Evolutionary conservation across 2,797 vertebrate genomes (phyloP).

Genomic region (Apogon talboti): DNA sequence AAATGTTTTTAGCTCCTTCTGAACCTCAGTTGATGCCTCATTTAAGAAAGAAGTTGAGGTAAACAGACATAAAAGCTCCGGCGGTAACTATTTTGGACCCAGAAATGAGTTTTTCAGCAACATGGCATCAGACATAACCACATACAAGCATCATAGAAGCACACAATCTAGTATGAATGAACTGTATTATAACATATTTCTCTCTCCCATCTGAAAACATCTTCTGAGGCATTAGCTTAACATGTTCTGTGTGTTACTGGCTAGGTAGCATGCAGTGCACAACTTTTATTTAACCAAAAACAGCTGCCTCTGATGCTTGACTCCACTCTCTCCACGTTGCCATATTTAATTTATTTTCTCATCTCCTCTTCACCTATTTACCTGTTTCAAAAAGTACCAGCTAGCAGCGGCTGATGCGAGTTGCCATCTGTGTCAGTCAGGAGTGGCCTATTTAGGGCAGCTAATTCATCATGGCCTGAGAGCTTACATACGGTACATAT

Average conservation of each 20-base stretch:
- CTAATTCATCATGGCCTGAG: constrained; percentile 85
- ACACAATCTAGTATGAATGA: too few relatives aligned
- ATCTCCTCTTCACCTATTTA: constrained; percentile 30
- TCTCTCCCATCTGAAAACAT: too few relatives aligned
- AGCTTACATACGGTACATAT: constrained; percentile 80
- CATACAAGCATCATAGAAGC: too few relatives aligned
- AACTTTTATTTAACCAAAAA: not conserved
- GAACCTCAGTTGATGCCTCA: too few relatives aligned
- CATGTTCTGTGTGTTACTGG: too few relatives aligned
- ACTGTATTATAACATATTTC: too few relatives aligned
- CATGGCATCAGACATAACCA: too few relatives aligned
- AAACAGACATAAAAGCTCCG: too few relatives aligned
- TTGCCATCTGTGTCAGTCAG: constrained; percentile 79
- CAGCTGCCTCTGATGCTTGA: not conserved
- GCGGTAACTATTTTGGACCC: too few relatives aligned
- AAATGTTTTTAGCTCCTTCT: too few relatives aligned
- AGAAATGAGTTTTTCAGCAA: too few relatives aligned
- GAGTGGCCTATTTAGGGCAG: constrained; percentile 82
- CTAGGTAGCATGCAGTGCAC: not conserved
- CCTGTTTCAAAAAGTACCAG: constrained; percentile 39
- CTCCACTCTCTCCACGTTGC: not conserved
- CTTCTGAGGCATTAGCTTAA: not conserved
- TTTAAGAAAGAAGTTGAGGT: too few relatives aligned
- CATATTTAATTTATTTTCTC: constrained; percentile 18
- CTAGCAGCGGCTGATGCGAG: constrained; percentile 47